Conservation (phyloP, 2,797 vertebrate species). For the Acanthurus tractus region DNA sequence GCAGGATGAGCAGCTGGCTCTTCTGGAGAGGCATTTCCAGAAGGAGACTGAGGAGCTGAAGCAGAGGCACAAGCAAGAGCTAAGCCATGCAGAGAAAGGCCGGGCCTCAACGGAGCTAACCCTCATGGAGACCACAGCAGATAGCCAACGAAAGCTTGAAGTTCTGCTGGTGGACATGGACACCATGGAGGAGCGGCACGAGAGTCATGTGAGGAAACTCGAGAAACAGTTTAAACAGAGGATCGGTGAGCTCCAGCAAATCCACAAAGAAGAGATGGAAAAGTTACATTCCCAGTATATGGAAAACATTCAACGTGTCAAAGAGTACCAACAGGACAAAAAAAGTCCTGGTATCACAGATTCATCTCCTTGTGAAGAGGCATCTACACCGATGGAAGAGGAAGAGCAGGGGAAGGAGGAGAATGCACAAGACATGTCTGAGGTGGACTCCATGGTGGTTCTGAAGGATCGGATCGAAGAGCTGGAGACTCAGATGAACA, state of each 20-base stretch:
- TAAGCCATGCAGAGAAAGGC: conserved; percentile 85
- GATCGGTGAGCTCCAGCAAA: conserved; percentile 87
- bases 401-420: conserved; percentile 55
- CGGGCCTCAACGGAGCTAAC: conserved; percentile 84
- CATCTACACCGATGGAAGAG: conserved; percentile 64
- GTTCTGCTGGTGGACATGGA: conserved; percentile 87
- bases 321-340: conserved; percentile 78
- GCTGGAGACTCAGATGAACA: conserved; percentile 93
- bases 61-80: conserved; percentile 86
- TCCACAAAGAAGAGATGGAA: conserved; percentile 91
- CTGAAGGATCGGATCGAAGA: conserved; percentile 93
- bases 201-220: conserved; percentile 87
- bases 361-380: conserved; percentile 30
- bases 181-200: conserved; percentile 86
- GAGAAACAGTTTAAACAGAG: conserved; percentile 90
- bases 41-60: conserved; percentile 85
- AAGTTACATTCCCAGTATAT: conserved; percentile 88
- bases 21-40: conserved; percentile 85
- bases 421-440: conserved; percentile 38
- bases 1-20: conserved; percentile 82
- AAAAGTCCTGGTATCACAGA: conserved; percentile 36
- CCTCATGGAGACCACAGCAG: conserved; percentile 85
- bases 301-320: conserved; percentile 84
- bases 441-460: conserved; percentile 86
- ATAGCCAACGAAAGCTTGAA: conserved; percentile 87